phyloP scores from a whole-genome alignment of 1,140 invertebrate genomes.

The Drosophila eugracilis region DNA sequence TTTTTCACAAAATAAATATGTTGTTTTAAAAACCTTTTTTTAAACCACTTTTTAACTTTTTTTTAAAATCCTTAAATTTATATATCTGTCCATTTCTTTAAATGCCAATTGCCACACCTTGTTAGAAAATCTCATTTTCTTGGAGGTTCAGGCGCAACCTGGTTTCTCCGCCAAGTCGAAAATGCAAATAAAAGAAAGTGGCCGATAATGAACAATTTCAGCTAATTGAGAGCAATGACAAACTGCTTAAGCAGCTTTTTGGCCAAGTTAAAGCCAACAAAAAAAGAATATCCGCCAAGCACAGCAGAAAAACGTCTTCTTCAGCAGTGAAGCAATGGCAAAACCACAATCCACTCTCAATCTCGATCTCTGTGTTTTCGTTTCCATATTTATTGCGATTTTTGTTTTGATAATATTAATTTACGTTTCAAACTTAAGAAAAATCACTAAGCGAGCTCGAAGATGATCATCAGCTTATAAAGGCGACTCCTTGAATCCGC shows the following conservation, averaged over 20 bases:
- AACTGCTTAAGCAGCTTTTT: constrained; percentile 51
- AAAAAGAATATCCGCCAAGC: constrained; percentile 32
- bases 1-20: too few relatives aligned
- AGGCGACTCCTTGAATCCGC: constrained; percentile 88
- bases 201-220: constrained; percentile 36
- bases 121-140: constrained; percentile 14
- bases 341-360: constrained; percentile 14
- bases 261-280: constrained; percentile 4
- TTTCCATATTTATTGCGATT: constrained; percentile 68
- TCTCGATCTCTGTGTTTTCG: constrained; percentile 29
- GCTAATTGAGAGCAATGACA: constrained; percentile 51
- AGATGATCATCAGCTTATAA: constrained; percentile 36
- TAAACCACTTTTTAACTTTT: neutral
- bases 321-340: constrained; percentile 44
- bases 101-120: neutral
- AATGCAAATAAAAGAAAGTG: constrained; percentile 60
- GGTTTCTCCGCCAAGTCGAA: constrained; percentile 22
- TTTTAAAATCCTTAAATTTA: neutral
- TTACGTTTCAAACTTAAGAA: constrained; percentile 56
- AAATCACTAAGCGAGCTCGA: constrained; percentile 21
- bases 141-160: neutral
- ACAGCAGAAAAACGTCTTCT: constrained; percentile 50
- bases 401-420: constrained; percentile 59
- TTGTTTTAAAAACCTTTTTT: too few relatives aligned
- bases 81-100: neutral